phyloP scores from a whole-genome alignment of 2,888 invertebrate genomes.

The Leptinotarsa haldemani region DNA sequence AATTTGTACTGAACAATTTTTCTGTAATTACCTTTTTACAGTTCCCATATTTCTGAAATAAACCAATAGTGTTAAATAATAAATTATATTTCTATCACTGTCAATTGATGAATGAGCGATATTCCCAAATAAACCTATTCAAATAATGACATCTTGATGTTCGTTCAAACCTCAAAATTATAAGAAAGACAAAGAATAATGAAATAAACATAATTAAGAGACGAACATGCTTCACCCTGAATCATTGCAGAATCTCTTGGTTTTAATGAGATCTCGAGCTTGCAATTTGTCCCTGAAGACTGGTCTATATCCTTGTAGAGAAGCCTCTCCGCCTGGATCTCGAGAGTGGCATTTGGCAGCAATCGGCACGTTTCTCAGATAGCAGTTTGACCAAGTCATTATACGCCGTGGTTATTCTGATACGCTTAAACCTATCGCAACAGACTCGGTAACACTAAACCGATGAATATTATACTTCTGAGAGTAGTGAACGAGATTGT shows the following conservation, averaged over 20 bases:
- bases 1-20: slow-evolving; percentile 53
- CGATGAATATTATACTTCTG: not conserved
- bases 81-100: no score
- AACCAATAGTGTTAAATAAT: not conserved
- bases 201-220: no score
- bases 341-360: slow-evolving; percentile 37
- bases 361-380: slow-evolving; percentile 54
- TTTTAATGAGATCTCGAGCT: not conserved
- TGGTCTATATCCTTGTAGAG: not conserved
- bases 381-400: slow-evolving; percentile 56
- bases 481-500: not conserved
- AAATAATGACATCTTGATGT: no score
- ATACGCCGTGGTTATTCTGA: slow-evolving; percentile 45
- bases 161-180: no score
- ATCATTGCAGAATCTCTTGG: not conserved
- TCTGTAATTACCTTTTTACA: slow-evolving; percentile 32
- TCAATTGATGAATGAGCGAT: no score
- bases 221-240: no score
- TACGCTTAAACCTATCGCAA: slow-evolving; percentile 37
- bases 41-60: slow-evolving; percentile 36
- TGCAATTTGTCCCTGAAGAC: not conserved
- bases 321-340: slow-evolving; percentile 7
- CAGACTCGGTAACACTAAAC: slow-evolving; percentile 10
- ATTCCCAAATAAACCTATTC: no score
- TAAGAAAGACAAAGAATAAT: no score